Percentiles rank a stretch among this genome's conserved stretches.
phyloP scores from a whole-genome alignment of 2,888 invertebrate genomes.

The Steinernema hermaphroditum region DNA sequence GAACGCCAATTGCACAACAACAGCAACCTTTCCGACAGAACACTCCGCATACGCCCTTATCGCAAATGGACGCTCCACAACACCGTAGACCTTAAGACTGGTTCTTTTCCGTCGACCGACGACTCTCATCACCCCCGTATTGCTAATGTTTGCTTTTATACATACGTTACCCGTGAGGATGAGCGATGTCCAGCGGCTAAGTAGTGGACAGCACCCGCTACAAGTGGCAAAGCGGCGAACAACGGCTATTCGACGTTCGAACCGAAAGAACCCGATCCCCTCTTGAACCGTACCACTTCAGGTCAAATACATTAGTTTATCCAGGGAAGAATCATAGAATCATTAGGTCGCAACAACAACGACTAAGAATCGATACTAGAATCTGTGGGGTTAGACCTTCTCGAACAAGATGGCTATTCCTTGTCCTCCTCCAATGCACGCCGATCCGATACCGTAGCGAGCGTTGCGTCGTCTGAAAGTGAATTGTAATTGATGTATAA shows the following conservation, averaged over 20 bases:
- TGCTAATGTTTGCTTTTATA: conserved; percentile 30
- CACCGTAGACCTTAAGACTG: conserved; percentile 29
- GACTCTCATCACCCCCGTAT: conserved; percentile 21
- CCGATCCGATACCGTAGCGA: conserved; percentile 85
- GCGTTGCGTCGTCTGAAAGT: conserved; percentile 52
- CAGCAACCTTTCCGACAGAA: conserved; percentile 14
- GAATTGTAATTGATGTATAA: neutral
- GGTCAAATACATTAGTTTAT: conserved; percentile 4
- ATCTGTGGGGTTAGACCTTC: conserved; percentile 51
- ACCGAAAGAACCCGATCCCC: neutral
- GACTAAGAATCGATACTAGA: neutral
- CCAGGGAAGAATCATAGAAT: too few species aligned
- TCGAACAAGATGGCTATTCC: conserved; percentile 92
- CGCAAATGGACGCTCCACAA: conserved; percentile 29
- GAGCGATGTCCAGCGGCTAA: conserved; percentile 24
- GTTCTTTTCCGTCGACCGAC: conserved; percentile 25
- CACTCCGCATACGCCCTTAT: conserved; percentile 30
- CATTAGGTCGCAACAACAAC: too few species aligned
- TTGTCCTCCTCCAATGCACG: conserved; percentile 97
- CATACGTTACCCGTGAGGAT: conserved; percentile 26
- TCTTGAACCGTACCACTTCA: neutral
- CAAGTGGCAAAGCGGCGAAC: neutral
- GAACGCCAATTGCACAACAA: neutral
- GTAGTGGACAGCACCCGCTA: conserved; percentile 1
- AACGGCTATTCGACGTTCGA: conserved; percentile 4